Evolutionary conservation across 2,113 vertebrate species (phyloP), one percentile per base, ranked within the genome.

Genomic region (Amphiprion percula): DNA sequence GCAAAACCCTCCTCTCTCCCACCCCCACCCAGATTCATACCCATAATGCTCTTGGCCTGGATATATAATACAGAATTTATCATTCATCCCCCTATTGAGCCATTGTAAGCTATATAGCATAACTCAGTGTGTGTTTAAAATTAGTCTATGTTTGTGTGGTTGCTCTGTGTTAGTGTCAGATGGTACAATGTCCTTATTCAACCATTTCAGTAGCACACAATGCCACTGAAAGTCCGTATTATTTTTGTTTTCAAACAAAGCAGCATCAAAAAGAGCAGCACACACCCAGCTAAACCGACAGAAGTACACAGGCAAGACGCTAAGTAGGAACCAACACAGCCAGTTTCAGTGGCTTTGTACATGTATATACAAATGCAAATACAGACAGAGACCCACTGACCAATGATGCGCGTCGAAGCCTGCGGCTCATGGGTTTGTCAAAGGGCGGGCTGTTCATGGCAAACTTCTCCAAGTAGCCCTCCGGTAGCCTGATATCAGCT

Each of bases 401-500:
- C 90, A 95, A 64, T 44, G 95, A 96, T 50, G 94, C 92, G 2
- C 95, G 92, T 3, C 95, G 93, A 70, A 95, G 88, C 81, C 93
- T 92, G 61, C 95, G 95, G 87, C 95, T 96, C 90, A 96, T 91
- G 69, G 95, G 95, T 82, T 94, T 95, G 90, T 95, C 95, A 61
- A 96, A 96, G 9, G 95, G 95, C 4, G 95, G 95, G 77, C 95
- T 95, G 91, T 95, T 95, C 92, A 95, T 94, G 74, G 94, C 94
- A 82, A 95, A 95, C 85, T 95, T 96, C 90, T 95, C 94, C 85
- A 96, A 87, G 90, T 96, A 96, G 67, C 94, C 94, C 86, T 96
- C 95, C 0, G 95, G 95, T 83, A 96, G 90, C 83, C 94, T 92
- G 87, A 96, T 95, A 63, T 96, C 95, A 71, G 94, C 94, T 19